Base-by-base conservation (phyloP, 2,888 invertebrate species). In the Crematogaster levior region DNA sequence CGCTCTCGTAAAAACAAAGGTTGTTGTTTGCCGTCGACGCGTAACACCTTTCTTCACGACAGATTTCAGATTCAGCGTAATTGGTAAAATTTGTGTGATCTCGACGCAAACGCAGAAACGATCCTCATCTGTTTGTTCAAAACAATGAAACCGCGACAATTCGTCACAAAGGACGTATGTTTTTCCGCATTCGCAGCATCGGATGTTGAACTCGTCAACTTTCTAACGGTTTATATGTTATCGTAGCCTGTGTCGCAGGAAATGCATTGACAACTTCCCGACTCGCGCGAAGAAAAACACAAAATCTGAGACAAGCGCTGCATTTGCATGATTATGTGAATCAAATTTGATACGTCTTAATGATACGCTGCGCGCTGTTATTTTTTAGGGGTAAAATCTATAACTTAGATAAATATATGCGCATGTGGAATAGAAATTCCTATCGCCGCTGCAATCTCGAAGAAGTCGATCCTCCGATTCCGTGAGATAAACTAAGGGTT, bases 11-110 rank as follows among this genome's bases (percentile, higher is more conserved):
- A 43, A 56, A n/a, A n/a, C n/a, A n/a, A 56, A 56, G 24, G 46
- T 37, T 37, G 56, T 37, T 3, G 43, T 40, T 58, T 43, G 21
- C 27, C 27, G 21, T 27, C 72, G 58, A 21, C 43, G 48, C 46
- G 40, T 46, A 56, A 58, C 43, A 58, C 43, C 68, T 77, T 77
- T 68, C 56, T 43, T 68, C 56, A 21, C 53, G 65, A 27, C 40
- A n/a, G n/a, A 27, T 43, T 66, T 77, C 66, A 37, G 51, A 10
- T 70, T 15, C 18, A 53, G 21, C 21, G 51, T 51, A 70, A 70
- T 24, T 18, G 70, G 12, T 37, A 7, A 12, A 70, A 18, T 37
- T 70, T 70, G 46, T 4, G 24, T 34, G 34, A 46, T 21, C 46
- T 24, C n/a, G 12, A 21, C 18, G 51, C 10, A 48, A 51, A 15